phyloP scores from a whole-genome alignment of 2,113 vertebrate species.

The Aix galericulata region DNA sequence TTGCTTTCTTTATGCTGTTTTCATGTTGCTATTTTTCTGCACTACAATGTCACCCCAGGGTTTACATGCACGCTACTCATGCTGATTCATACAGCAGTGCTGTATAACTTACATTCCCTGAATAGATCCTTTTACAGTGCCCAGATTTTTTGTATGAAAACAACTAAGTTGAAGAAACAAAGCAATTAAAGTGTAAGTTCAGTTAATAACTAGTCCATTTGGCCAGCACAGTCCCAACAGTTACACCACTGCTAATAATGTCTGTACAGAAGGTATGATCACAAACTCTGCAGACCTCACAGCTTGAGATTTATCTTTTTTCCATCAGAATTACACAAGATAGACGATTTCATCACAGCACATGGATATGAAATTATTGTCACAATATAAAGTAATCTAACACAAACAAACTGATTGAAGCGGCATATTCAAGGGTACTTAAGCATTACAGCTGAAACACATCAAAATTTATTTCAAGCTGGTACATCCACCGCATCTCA shows the following conservation, averaged over 20 bases:
- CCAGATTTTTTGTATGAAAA: not conserved
- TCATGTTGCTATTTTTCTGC: not conserved
- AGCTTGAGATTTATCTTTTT: not conserved
- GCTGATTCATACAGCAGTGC: not conserved
- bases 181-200: not conserved
- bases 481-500: not conserved
- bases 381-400: not conserved
- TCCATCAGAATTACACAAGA: not conserved
- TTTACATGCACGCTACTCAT: not conserved
- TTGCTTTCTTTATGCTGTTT: not conserved
- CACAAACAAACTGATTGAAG: not conserved
- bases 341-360: not conserved
- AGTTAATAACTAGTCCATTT: not conserved
- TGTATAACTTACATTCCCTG: not conserved
- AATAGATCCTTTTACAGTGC: not conserved
- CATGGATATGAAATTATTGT: not conserved
- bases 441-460: not conserved
- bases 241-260: not conserved
- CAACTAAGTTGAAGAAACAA: not conserved
- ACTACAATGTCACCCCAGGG: fast-evolving
- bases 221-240: not conserved
- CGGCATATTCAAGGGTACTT: not conserved
- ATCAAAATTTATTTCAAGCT: not conserved
- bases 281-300: not conserved
- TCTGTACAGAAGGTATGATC: not conserved